Conservation (phyloP, 30 jellyfish, hydroid and myxozoan genomes). For the Aurelia sp. region DNA sequence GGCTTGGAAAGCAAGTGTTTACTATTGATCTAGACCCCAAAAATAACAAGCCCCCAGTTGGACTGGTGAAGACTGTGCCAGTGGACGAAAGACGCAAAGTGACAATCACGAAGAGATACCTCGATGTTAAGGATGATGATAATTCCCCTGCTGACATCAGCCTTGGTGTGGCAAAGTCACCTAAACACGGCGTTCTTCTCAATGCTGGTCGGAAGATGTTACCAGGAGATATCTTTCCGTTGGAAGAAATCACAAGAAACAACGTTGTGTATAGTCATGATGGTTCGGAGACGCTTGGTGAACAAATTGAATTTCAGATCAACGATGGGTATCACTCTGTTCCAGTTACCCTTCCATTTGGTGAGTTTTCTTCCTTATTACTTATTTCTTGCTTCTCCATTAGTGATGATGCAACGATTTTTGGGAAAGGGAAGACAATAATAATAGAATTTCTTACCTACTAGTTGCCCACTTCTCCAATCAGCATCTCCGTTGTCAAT, state of each 20-base stretch:
- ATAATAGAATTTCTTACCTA: too few relatives aligned
- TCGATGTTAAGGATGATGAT: slow-evolving; percentile 84
- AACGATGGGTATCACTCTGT: slow-evolving; percentile 85
- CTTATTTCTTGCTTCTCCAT: too few relatives aligned
- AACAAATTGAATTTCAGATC: slow-evolving; percentile 64
- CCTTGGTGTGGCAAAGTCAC: slow-evolving; percentile 67
- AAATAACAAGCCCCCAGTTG: slow-evolving; percentile 90
- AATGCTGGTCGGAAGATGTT: slow-evolving; percentile 57
- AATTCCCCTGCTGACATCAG: slow-evolving; percentile 71
- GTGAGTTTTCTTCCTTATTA: slow-evolving; percentile 65
- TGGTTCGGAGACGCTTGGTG: slow-evolving; percentile 87
- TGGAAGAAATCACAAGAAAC: slow-evolving; percentile 69
- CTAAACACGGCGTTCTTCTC: slow-evolving; percentile 81
- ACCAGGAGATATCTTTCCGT: slow-evolving; percentile 74
- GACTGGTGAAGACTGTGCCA: slow-evolving; percentile 56
- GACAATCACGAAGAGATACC: slow-evolving; percentile 55
- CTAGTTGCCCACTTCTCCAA: too few relatives aligned
- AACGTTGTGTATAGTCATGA: slow-evolving; percentile 84
- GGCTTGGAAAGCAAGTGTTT: slow-evolving; percentile 56
- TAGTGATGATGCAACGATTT: too few relatives aligned
- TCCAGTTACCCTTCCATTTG: slow-evolving; percentile 72
- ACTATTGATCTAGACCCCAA: slow-evolving; percentile 79
- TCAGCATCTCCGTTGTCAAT: too few relatives aligned
- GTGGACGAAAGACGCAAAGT: slow-evolving; percentile 79
- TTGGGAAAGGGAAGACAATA: too few relatives aligned